These are phyloP conservation scores for Nannoperca australis DNA, from an alignment of 2,797 vertebrate species.

Conservation along the genomic window DNA sequence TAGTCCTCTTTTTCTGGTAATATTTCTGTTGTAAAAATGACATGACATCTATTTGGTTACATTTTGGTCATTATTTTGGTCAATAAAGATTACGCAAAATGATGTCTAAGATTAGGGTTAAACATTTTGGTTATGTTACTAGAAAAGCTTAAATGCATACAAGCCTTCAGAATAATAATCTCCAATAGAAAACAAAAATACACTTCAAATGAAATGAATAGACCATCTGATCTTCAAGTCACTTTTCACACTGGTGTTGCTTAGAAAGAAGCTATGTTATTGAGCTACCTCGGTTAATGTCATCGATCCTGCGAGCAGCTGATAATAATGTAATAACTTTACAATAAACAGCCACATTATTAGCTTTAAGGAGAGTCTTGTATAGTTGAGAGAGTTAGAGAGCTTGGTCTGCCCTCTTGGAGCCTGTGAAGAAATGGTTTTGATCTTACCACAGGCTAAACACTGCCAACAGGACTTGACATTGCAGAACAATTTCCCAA, in stretches of 20 bases:
- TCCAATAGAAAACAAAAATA: not conserved
- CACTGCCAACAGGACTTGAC: conserved; percentile 85
- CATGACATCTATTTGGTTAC: not conserved
- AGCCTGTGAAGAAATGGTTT: conserved; percentile 82
- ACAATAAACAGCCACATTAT: conserved; percentile 73
- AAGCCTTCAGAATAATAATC: not conserved
- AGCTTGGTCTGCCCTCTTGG: conserved; percentile 75
- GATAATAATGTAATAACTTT: conserved; percentile 70
- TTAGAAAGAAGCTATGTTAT: not conserved
- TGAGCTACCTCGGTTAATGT: not conserved
- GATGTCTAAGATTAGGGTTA: not conserved
- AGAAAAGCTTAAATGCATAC: not conserved
- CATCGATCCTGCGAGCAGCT: conserved; percentile 38
- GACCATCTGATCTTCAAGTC: not conserved
- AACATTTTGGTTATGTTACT: not conserved
- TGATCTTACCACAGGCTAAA: conserved; percentile 86
- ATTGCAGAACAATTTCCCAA: conserved; percentile 87
- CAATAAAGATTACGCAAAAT: not conserved
- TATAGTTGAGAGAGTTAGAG: conserved; percentile 66
- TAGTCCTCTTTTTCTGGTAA: not conserved
- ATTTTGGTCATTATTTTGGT: not conserved
- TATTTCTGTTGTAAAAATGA: not conserved
- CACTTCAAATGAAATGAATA: not conserved
- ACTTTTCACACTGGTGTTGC: not conserved
- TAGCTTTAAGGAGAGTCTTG: conserved; percentile 73